phyloP scores from a whole-genome alignment of 2,888 invertebrate genomes.

The Drosophila mimetica region DNA sequence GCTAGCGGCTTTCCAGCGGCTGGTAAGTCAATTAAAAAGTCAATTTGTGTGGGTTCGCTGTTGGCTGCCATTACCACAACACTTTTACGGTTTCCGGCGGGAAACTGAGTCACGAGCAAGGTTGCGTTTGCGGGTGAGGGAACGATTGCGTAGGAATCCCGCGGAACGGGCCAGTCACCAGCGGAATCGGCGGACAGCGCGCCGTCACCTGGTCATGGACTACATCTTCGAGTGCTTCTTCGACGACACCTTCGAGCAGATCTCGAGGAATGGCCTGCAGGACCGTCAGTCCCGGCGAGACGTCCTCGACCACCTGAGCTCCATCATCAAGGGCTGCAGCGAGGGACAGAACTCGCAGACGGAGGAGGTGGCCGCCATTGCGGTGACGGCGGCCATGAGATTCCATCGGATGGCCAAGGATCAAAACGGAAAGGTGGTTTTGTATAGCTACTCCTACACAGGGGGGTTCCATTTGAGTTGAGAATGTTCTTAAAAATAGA shows the following conservation, averaged over 20 bases:
- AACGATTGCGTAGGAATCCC: conserved; percentile 19
- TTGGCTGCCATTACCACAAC: conserved; percentile 53
- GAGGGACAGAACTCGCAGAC: conserved; percentile 83
- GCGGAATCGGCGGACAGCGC: conserved; percentile 38
- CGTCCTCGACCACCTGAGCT: conserved; percentile 91
- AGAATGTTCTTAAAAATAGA: too few species aligned
- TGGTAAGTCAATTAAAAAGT: conserved; percentile 71
- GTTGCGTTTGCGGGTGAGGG: conserved; percentile 41
- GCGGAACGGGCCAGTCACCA: conserved; percentile 55
- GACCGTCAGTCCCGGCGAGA: conserved; percentile 89
- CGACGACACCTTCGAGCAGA: conserved; percentile 89
- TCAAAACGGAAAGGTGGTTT: conserved; percentile 69
- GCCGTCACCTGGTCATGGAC: conserved; percentile 87
- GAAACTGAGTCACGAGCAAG: conserved; percentile 27
- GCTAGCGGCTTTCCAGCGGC: conserved; percentile 55
- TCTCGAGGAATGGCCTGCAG: conserved; percentile 90
- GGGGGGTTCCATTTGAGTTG: too few species aligned
- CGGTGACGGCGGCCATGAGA: conserved; percentile 82
- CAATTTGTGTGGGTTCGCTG: conserved; percentile 61
- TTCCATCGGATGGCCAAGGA: conserved; percentile 82
- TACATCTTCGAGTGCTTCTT: conserved; percentile 92
- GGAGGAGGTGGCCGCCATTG: conserved; percentile 83
- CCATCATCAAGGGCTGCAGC: conserved; percentile 90
- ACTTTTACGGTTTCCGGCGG: conserved; percentile 67
- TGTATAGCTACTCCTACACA: too few species aligned